A percentile compares a stretch with the other conserved stretches of the same genome.
Conservation (phyloP, 2,113 vertebrate species). For the Podiceps cristatus region DNA sequence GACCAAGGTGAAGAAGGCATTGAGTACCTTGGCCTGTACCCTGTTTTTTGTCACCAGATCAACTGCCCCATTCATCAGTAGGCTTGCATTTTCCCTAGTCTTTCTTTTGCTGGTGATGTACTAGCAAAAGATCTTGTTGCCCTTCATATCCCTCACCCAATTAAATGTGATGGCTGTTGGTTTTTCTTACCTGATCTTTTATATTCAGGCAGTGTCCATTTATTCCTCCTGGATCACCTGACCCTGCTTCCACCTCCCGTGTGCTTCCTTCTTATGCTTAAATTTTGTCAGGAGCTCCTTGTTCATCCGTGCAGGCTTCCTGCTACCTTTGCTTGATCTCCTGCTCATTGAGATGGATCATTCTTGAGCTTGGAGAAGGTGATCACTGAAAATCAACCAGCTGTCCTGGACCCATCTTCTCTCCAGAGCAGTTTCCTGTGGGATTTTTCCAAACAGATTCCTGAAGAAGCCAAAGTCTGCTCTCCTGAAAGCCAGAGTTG, state of each 20-base stretch:
- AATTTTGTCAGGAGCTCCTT: neutral
- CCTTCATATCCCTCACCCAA: neutral
- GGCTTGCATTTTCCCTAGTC: neutral
- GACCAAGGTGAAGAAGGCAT: neutral
- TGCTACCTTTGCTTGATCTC: neutral
- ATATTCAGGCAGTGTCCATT: neutral
- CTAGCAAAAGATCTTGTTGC: neutral
- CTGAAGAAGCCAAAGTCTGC: neutral
- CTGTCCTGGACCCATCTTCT: neutral
- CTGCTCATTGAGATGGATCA: neutral
- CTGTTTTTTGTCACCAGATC: neutral
- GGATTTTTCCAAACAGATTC: neutral
- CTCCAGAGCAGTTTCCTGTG: neutral
- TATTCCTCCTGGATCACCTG: neutral
- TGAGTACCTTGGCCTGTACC: neutral
- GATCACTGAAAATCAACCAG: neutral
- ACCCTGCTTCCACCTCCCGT: neutral
- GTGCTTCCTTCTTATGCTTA: neutral
- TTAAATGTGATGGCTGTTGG: accelerated
- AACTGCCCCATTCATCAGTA: neutral
- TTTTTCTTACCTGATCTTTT: neutral
- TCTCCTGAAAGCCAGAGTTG: neutral
- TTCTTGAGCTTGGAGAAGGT: neutral
- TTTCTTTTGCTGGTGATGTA: neutral
- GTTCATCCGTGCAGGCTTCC: neutral